These are phyloP conservation scores for Athalia rosae DNA, from an alignment of 2,888 invertebrate genomes.

Conservation along the genomic window DNA sequence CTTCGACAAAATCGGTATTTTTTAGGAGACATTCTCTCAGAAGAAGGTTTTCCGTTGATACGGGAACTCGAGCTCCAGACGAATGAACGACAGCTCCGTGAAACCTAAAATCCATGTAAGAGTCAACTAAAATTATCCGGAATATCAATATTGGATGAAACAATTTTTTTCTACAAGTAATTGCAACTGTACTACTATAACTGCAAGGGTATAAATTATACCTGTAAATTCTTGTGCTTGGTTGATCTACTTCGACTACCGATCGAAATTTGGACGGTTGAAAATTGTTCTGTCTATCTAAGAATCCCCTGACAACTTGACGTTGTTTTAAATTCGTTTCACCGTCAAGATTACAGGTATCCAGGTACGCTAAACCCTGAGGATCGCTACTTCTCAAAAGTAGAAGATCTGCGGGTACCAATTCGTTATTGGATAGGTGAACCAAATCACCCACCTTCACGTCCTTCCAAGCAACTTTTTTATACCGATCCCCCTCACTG, in stretches of 20 bases:
- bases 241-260: slow-evolving; percentile 93
- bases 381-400: slow-evolving; percentile 91
- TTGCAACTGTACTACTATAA: background rate
- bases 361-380: slow-evolving; percentile 93
- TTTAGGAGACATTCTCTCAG: slow-evolving; percentile 95
- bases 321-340: slow-evolving; percentile 97
- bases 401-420: slow-evolving; percentile 96
- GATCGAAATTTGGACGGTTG: slow-evolving; percentile 88
- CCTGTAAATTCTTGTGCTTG: slow-evolving; percentile 96
- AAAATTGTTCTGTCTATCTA: slow-evolving; percentile 84
- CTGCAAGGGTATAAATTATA: slow-evolving; percentile 46
- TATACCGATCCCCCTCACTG: slow-evolving; percentile 88
- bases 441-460: slow-evolving; percentile 95
- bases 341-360: slow-evolving; percentile 97
- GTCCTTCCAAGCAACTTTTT: slow-evolving; percentile 91
- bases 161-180: background rate
- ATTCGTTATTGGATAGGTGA: slow-evolving; percentile 96
- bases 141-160: background rate
- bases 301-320: slow-evolving; percentile 86
- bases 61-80: slow-evolving; percentile 85
- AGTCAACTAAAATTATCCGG: background rate
- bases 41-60: slow-evolving; percentile 92
- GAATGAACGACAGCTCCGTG: slow-evolving; percentile 91
- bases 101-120: slow-evolving; percentile 75
- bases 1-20: slow-evolving; percentile 97